Percentiles rank a stretch among this genome's conserved stretches.
These are phyloP conservation scores for Etheostoma perlongum DNA, from an alignment of 2,797 vertebrate species.

Conservation along the genomic window DNA sequence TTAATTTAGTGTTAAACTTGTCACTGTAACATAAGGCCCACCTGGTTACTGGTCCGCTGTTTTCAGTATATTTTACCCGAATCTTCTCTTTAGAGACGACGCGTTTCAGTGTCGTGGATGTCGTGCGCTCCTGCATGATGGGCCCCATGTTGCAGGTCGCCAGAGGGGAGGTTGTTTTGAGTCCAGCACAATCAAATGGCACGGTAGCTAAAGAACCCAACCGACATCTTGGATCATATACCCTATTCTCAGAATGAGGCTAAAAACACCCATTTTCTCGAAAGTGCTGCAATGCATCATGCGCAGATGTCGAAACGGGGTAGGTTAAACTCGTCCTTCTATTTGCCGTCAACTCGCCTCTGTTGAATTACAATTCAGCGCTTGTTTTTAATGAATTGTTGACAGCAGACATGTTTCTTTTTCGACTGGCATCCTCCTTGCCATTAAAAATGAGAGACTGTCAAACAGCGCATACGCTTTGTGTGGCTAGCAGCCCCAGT, in stretches of 20 bases:
- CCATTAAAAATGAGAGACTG: constrained; percentile 61
- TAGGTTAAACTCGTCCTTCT: constrained; percentile 50
- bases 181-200: constrained; percentile 47
- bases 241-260: constrained; percentile 61
- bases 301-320: constrained; percentile 66
- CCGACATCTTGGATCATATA: constrained; percentile 72
- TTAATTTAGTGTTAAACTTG: fast-evolving
- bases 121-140: constrained; percentile 86
- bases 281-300: constrained; percentile 82
- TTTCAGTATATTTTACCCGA: constrained; percentile 82
- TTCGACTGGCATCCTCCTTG: constrained; percentile 48
- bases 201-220: constrained; percentile 74
- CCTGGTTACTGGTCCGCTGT: constrained; percentile 78
- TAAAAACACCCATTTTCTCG: constrained; percentile 71
- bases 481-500: constrained; percentile 62
- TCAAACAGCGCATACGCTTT: constrained; percentile 62
- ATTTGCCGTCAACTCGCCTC: constrained; percentile 23
- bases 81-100: constrained; percentile 85
- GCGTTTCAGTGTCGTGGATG: constrained; percentile 82
- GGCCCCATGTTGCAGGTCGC: constrained; percentile 84
- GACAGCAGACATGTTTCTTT: constrained; percentile 27
- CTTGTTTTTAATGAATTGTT: constrained; percentile 7
- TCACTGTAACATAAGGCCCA: constrained; percentile 43
- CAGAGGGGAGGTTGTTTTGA: constrained; percentile 52
- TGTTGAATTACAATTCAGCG: neutral